Evolutionary conservation across 2,113 vertebrate genomes (phyloP).

Genomic region (Upupa epops): DNA sequence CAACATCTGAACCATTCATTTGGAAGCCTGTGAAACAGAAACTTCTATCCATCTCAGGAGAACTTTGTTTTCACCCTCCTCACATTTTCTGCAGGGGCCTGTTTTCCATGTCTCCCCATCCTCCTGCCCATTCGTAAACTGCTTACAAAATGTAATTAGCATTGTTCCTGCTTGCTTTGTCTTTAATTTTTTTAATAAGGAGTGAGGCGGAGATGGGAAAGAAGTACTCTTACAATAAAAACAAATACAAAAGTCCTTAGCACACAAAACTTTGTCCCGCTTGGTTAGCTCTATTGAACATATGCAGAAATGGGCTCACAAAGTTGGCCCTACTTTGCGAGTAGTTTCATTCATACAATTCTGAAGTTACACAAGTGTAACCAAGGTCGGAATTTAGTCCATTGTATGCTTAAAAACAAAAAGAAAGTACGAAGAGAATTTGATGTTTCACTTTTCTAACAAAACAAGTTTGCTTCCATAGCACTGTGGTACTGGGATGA

Average conservation of each 20-base stretch:
- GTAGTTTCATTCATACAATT: not conserved
- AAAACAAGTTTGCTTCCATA: not conserved
- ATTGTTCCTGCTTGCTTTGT: constrained; percentile 49
- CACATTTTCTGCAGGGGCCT: constrained; percentile 38
- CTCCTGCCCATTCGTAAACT: constrained; percentile 53
- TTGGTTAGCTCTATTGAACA: constrained; percentile 23
- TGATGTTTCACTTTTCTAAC: constrained; percentile 1
- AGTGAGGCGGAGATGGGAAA: not conserved
- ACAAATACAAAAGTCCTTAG: constrained; percentile 21
- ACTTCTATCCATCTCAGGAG: constrained; percentile 64
- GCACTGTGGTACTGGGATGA: not conserved
- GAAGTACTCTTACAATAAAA: constrained; percentile 33
- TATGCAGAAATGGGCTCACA: not conserved
- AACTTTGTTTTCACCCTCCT: constrained; percentile 59
- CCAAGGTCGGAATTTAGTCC: constrained; percentile 25
- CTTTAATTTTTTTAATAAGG: not conserved
- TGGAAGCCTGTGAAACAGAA: constrained; percentile 58
- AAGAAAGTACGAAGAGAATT: not conserved
- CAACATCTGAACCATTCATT: constrained; percentile 73
- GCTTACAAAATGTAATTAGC: constrained; percentile 60
- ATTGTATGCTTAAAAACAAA: constrained; percentile 10
- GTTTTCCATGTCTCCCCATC: constrained; percentile 61
- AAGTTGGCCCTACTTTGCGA: not conserved
- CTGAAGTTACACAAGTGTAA: not conserved
- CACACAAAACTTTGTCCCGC: constrained; percentile 13